Conservation (phyloP, 1,140 invertebrate species). For the Lordiphosa stackelbergi region DNA sequence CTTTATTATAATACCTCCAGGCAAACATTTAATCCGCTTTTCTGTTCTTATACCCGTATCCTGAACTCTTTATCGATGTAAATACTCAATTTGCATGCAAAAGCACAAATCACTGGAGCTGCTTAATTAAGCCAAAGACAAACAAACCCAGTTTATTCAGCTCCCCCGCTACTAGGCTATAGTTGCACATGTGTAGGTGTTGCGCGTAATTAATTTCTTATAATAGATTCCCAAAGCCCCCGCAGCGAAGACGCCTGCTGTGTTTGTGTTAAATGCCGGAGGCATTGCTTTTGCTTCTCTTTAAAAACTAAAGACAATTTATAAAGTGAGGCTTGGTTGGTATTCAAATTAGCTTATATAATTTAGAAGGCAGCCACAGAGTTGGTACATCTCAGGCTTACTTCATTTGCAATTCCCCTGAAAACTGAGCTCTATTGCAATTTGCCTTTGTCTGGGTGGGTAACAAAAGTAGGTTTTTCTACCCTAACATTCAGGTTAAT, state of each 20-base stretch:
- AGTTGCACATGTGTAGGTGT: neutral
- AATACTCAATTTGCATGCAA: slow-evolving; percentile 4
- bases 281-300: neutral
- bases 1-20: too few relatives aligned
- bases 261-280: neutral
- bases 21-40: neutral
- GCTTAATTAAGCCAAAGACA: slow-evolving; percentile 5
- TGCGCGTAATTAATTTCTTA: slow-evolving; percentile 6
- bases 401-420: slow-evolving; percentile 1
- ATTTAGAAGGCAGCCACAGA: neutral
- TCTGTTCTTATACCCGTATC: neutral
- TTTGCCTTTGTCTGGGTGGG: slow-evolving; percentile 9
- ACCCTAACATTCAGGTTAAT: slow-evolving; percentile 12
- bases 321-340: neutral
- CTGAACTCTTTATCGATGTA: neutral
- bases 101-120: slow-evolving; percentile 6
- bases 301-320: too few relatives aligned
- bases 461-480: slow-evolving; percentile 2
- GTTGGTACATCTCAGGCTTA: neutral
- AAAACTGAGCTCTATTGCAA: slow-evolving; percentile 1
- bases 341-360: slow-evolving; percentile 7
- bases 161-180: neutral
- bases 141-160: neutral
- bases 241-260: neutral
- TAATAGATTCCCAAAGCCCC: neutral